Conservation (phyloP, 2,888 invertebrate species). For the Leptinotarsa peninsularis region DNA sequence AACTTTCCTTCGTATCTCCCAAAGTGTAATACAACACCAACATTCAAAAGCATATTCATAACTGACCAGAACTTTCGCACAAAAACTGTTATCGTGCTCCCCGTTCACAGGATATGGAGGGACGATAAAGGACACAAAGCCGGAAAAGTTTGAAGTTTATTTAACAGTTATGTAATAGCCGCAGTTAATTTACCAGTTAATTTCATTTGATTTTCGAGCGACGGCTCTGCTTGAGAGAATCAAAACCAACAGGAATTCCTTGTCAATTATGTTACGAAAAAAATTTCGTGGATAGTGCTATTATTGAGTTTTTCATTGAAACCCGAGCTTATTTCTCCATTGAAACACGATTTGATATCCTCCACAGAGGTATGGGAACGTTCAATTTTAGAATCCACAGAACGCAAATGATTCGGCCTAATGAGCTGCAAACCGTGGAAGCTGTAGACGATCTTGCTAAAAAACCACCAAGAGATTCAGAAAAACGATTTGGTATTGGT, state of each 20-base stretch:
- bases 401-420: no score
- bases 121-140: neutral
- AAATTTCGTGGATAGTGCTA: neutral
- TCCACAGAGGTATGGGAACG: no score
- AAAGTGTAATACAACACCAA: neutral
- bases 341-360: no score
- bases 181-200: neutral
- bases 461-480: no score
- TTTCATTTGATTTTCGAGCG: neutral
- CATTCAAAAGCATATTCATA: neutral
- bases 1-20: neutral
- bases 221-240: neutral
- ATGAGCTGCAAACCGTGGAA: no score
- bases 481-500: no score
- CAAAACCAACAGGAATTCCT: neutral
- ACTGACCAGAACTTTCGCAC: neutral
- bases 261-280: neutral
- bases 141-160: neutral
- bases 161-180: neutral
- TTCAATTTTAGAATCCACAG: no score
- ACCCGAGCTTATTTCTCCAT: no score
- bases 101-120: neutral
- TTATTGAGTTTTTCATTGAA: neutral
- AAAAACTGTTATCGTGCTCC: neutral
- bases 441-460: no score